phyloP scores from a whole-genome alignment of 2,888 invertebrate genomes.

The Tipula helvola region DNA sequence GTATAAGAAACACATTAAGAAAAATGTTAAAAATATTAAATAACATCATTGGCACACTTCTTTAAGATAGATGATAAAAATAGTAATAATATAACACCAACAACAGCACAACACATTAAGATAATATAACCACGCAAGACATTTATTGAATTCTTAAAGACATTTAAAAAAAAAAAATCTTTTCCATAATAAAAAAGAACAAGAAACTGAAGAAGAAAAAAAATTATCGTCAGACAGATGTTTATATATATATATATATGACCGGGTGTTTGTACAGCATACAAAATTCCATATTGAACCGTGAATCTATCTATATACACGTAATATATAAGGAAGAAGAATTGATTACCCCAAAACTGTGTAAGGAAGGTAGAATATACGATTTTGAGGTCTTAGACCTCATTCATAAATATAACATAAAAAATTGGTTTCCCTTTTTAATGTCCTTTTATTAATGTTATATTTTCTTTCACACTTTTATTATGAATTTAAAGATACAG shows the following conservation, averaged over 20 bases:
- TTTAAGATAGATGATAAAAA: background rate
- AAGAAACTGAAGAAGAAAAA: background rate
- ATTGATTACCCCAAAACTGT: background rate
- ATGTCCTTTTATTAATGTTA: background rate
- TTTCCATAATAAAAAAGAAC: background rate
- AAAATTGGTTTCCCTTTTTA: background rate
- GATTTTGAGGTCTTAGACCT: background rate
- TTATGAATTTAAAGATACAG: background rate
- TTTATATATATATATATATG: background rate
- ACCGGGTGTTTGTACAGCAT: background rate
- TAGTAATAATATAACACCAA: background rate
- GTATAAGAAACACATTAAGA: background rate
- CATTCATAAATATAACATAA: background rate
- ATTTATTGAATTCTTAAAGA: constrained; percentile 4
- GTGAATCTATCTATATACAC: background rate
- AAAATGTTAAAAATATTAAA: background rate
- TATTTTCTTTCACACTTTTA: background rate
- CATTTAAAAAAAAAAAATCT: background rate
- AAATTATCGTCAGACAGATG: background rate
- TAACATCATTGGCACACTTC: constrained; percentile 4
- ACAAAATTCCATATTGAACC: background rate
- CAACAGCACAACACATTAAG: background rate
- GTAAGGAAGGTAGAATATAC: background rate
- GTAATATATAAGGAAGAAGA: background rate
- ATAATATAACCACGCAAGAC: constrained; percentile 4